A percentile compares a stretch with the other conserved stretches of the same genome.
These are phyloP conservation scores for Drosophila flavopinicola DNA, from an alignment of 2,888 invertebrate species.

Conservation along the genomic window DNA sequence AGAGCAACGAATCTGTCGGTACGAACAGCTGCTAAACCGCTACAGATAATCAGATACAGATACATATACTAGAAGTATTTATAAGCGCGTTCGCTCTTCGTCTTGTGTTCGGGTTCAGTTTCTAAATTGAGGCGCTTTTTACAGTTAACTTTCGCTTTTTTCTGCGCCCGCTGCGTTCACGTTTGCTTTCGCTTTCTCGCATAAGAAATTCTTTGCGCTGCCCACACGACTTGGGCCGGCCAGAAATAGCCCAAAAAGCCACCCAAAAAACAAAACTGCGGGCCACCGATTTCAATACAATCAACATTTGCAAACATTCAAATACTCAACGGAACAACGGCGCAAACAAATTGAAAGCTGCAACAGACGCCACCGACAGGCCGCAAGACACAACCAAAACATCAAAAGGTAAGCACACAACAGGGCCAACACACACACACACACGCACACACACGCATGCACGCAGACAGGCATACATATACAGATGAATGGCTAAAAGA, in stretches of 20 bases:
- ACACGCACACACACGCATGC: slow-evolving; percentile 7
- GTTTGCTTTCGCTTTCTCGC: slow-evolving; percentile 69
- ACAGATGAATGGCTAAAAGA: slow-evolving; percentile 49
- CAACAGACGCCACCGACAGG: slow-evolving; percentile 36
- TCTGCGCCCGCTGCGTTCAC: slow-evolving; percentile 39
- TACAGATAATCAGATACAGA: slow-evolving; percentile 78
- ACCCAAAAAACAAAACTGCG: not conserved
- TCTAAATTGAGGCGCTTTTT: slow-evolving; percentile 53
- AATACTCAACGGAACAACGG: slow-evolving; percentile 25
- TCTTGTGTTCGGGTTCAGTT: slow-evolving; percentile 34
- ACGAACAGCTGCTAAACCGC: slow-evolving; percentile 58
- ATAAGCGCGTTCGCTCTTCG: slow-evolving; percentile 54
- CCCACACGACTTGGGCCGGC: slow-evolving; percentile 50
- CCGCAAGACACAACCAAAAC: slow-evolving; percentile 25
- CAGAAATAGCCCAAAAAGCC: slow-evolving; percentile 59
- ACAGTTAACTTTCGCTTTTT: slow-evolving; percentile 77
- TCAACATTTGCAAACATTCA: slow-evolving; percentile 20
- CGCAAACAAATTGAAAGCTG: slow-evolving; percentile 46
- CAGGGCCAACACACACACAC: slow-evolving; percentile 34
- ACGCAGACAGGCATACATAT: slow-evolving; percentile 18
- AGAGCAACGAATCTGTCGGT: slow-evolving; percentile 28
- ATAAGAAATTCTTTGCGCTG: slow-evolving; percentile 67
- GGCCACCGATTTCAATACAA: slow-evolving; percentile 17
- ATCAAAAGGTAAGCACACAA: slow-evolving; percentile 55
- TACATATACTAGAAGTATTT: slow-evolving; percentile 72